Percentiles rank a stretch among this genome's conserved stretches.
These are phyloP conservation scores for Apotomis capreana DNA, from an alignment of 2,888 invertebrate genomes.

Conservation along the genomic window DNA sequence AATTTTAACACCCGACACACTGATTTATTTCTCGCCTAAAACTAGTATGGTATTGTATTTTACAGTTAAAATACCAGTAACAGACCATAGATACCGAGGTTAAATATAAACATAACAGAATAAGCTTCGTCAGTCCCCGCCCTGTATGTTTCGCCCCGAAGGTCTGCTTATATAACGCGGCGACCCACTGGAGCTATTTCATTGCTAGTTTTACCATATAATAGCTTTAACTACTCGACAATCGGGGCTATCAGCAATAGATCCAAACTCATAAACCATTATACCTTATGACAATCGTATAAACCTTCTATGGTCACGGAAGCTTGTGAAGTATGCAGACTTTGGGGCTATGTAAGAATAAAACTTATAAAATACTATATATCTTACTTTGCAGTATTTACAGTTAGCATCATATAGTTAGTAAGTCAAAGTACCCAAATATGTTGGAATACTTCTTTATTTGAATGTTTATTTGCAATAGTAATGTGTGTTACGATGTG, in stretches of 20 bases:
- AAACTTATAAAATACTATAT: too few relatives aligned
- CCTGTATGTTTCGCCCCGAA: slow-evolving; percentile 33
- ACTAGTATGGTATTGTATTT: too few relatives aligned
- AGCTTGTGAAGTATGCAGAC: slow-evolving; percentile 7
- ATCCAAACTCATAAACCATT: slow-evolving; percentile 27
- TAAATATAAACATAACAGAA: slow-evolving; percentile 22
- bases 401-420: too few relatives aligned
- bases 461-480: too few relatives aligned
- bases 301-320: slow-evolving; percentile 29
- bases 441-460: too few relatives aligned
- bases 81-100: not conserved
- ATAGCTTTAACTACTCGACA: slow-evolving; percentile 18
- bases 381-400: too few relatives aligned
- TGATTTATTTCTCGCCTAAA: too few relatives aligned
- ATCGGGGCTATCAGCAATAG: slow-evolving; percentile 8
- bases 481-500: too few relatives aligned
- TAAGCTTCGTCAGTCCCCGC: slow-evolving; percentile 29
- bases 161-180: slow-evolving; percentile 38
- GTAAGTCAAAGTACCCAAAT: too few relatives aligned
- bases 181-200: slow-evolving; percentile 32
- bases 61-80: too few relatives aligned
- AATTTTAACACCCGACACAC: too few relatives aligned
- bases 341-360: not conserved
- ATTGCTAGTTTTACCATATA: slow-evolving; percentile 22
- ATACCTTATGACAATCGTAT: slow-evolving; percentile 27